These are phyloP conservation scores for Hymenochirus boettgeri DNA, from an alignment of 2,113 vertebrate species.

Conservation along the genomic window DNA sequence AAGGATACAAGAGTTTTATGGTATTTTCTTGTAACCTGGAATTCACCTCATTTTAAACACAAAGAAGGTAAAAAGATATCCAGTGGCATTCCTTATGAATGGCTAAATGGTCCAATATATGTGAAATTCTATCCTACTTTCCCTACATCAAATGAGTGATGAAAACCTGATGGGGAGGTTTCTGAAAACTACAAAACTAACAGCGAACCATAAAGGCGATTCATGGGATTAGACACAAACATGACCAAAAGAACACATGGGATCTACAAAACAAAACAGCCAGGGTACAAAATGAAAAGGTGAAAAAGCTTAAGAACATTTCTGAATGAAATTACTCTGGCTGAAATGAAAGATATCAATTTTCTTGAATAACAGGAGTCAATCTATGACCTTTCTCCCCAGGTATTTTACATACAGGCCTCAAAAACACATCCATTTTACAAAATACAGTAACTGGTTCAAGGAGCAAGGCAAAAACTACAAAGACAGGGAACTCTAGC, in stretches of 20 bases:
- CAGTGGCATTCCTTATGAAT: constrained; percentile 56
- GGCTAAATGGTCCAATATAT: constrained; percentile 60
- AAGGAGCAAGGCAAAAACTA: constrained; percentile 63
- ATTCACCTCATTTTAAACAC: constrained; percentile 52
- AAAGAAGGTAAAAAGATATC: constrained; percentile 46
- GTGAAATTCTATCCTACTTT: constrained; percentile 59
- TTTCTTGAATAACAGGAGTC: constrained; percentile 57
- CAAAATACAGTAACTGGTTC: constrained; percentile 56
- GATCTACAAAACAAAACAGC: constrained; percentile 20
- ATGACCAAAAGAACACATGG: constrained; percentile 30
- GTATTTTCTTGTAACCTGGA: constrained; percentile 53
- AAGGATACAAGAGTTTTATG: constrained; percentile 44
- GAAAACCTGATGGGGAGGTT: constrained; percentile 60
- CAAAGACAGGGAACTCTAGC: constrained; percentile 70
- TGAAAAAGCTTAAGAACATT: constrained; percentile 48
- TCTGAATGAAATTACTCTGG: constrained; percentile 49
- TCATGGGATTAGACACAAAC: constrained; percentile 47
- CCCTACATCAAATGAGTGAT: constrained; percentile 58
- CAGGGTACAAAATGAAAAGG: constrained; percentile 41
- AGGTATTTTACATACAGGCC: constrained; percentile 48
- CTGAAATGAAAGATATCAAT: constrained; percentile 48
- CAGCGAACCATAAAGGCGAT: constrained; percentile 28
- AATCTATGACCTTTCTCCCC: constrained; percentile 48
- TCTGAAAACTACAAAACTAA: constrained; percentile 35
- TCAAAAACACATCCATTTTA: constrained; percentile 53